Evolutionary conservation across 2,113 vertebrate species (phyloP).

Genomic region (Tupaia tana): DNA sequence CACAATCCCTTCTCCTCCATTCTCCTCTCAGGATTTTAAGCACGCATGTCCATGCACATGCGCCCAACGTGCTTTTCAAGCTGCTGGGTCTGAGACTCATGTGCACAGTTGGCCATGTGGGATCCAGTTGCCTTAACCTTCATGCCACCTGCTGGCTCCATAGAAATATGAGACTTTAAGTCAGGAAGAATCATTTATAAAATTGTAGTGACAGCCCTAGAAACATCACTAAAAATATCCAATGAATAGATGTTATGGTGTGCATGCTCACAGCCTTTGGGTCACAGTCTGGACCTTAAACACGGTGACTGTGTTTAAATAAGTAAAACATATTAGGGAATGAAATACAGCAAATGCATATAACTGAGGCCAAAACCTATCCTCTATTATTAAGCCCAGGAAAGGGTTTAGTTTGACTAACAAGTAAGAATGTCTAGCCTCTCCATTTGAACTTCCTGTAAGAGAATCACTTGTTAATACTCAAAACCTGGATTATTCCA

Average conservation of each 20-base stretch:
- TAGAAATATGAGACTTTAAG: constrained; percentile 43
- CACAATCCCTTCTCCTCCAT: too few relatives aligned
- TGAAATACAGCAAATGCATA: not conserved
- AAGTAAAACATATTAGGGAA: not conserved
- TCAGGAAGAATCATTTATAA: not conserved
- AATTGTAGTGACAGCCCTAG: not conserved
- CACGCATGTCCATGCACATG: too few relatives aligned
- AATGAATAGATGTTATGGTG: not conserved
- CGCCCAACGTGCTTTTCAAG: too few relatives aligned
- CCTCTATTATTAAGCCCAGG: not conserved
- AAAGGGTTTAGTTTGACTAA: constrained; percentile 21
- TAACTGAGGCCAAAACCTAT: constrained; percentile 5
- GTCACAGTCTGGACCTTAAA: not conserved
- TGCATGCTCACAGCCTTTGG: not conserved
- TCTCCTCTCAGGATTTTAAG: too few relatives aligned
- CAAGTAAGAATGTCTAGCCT: constrained; percentile 20
- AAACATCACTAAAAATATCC: constrained; percentile 25
- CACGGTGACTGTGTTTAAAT: not conserved
- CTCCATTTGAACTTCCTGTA: not conserved
- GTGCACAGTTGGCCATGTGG: too few relatives aligned
- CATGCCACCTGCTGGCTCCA: not conserved
- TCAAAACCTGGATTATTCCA: constrained; percentile 49
- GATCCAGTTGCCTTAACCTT: too few relatives aligned
- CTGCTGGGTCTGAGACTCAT: too few relatives aligned
- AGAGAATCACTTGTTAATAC: constrained; percentile 43